Base-by-base conservation (phyloP, 2,113 vertebrate species). In the Panthera leo region DNA sequence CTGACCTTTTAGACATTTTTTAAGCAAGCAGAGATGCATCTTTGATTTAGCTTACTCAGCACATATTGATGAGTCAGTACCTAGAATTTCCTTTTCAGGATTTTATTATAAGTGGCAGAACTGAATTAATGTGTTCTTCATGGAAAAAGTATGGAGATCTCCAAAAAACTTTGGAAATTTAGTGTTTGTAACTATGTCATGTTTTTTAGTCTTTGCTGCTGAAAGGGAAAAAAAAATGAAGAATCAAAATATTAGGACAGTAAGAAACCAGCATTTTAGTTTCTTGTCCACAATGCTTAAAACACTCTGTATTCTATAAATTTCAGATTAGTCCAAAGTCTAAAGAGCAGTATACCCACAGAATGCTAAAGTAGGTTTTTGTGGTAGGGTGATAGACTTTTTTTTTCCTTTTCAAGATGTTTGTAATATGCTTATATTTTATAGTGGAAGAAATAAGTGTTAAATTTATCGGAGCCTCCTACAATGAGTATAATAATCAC, bases 391-490 rank as follows among this genome's bases (percentile, higher is more conserved):
- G 48, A 53, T 68, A 79, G 39, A 23, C 11, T 61, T 36, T 51
- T 42, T 70, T 63, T 67, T 65, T n/a, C 27, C 36, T 71, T 82
- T 89, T 75, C 19, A 63, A 42, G 92, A 48, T 95, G 53, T 95
- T 73, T 97, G 53, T 85, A 68, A 86, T 84, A 45, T 75, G 80
- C 73, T 68, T 96, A 67, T 92, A 73, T 91, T 97, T 97, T 95
- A 92, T 93, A 79, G 79, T 48, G 63, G 63, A 96, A 95, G 92
- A 95, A 97, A 89, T 97, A 96, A 97, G 29, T 95, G 65, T 83
- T 73, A 82, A 78, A 55, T 92, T 70, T 68, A 93, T 45, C n/a
- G 31, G 65, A 71, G 90, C 90, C 68, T 95, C 75, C 8, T 45
- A 18, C 2, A 21, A 7, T 94, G 19, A 85, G 23, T 61, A 1